Percentiles rank a stretch among this genome's conserved stretches.
These are phyloP conservation scores for Chromoteleia sp. DNA, from an alignment of 2,888 invertebrate species.

Conservation along the genomic window DNA sequence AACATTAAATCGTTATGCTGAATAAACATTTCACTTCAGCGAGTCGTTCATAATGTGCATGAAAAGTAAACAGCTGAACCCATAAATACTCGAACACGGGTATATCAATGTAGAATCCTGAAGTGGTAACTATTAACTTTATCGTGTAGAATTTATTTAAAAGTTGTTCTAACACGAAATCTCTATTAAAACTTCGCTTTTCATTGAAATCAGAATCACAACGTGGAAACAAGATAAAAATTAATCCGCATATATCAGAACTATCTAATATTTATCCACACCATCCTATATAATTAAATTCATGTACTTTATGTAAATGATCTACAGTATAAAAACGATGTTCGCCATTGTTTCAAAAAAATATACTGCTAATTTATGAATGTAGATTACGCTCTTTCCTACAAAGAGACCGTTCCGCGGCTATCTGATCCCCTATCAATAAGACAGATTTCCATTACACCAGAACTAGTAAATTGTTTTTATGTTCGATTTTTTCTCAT, in stretches of 20 bases:
- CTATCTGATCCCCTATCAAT: slow-evolving; percentile 63
- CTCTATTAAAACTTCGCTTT: slow-evolving; percentile 5
- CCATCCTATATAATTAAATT: slow-evolving; percentile 44
- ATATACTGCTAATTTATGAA: slow-evolving; percentile 62
- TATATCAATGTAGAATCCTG: background rate
- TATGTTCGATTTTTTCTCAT: slow-evolving; percentile 64
- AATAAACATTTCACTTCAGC: slow-evolving; percentile 12
- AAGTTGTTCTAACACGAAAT: slow-evolving; percentile 2
- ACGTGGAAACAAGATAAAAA: slow-evolving; percentile 31
- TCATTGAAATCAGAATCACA: slow-evolving; percentile 4
- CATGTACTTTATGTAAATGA: slow-evolving; percentile 47
- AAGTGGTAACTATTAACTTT: slow-evolving; percentile 2
- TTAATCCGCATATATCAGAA: slow-evolving; percentile 9
- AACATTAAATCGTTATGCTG: slow-evolving; percentile 9
- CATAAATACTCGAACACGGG: slow-evolving; percentile 9
- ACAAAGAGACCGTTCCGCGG: slow-evolving; percentile 36
- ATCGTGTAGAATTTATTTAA: slow-evolving; percentile 5
- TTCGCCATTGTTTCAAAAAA: slow-evolving; percentile 60
- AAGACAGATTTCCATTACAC: slow-evolving; percentile 62
- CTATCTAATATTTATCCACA: slow-evolving; percentile 43
- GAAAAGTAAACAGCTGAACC: slow-evolving; percentile 1
- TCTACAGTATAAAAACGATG: slow-evolving; percentile 37
- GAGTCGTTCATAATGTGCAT: slow-evolving; percentile 2
- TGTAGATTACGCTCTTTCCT: slow-evolving; percentile 57
- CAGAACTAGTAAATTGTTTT: slow-evolving; percentile 62